Base-by-base conservation (phyloP, 2,888 invertebrate genomes). In the Anticlea derivata region DNA sequence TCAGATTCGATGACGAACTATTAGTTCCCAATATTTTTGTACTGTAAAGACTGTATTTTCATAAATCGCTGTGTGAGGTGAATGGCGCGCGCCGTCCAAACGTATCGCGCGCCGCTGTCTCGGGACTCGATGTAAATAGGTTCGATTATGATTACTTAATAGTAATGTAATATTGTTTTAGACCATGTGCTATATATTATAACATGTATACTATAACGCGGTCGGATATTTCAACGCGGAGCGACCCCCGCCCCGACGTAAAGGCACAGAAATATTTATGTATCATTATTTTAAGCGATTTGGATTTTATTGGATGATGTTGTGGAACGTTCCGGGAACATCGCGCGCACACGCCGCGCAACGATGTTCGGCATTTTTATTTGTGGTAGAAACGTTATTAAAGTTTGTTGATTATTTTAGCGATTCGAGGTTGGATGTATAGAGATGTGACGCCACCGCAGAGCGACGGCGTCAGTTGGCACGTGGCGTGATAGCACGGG, bases 151-250 rank as follows among this genome's bases (percentile, higher is more conserved):
- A 86, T 84, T 86, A 88, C 85, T 81, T 82, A 80, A 81, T 87
- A 80, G 81, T 88, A 84, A 86, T 84, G 81, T 88, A 85, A 86
- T 85, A 78, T 84, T 86, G 85, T 84, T 83, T 81, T 88, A 87
- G 86, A 85, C 76, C 81, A 74, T 81, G 88, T 88, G 88, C 88
- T 88, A 86, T 85, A 85, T 86, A 86, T 76, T 77, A 75, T 74
- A 55, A 57, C 58, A 62, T 59, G 60, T 64, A 60, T 60, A 57
- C 56, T 55, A 31, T 52, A 37, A 67, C 33, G 46, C 57, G 38
- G 24, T 34, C 40, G 33, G 47, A 35, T 37, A 37, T 29, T 41
- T 31, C 13, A 31, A 23, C 52, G 55, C 61, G 59, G 50, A 46
- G 54, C 58, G 66, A 65, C 63, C 63, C 40, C 73, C 68, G 39